phyloP scores from a whole-genome alignment of 2,888 invertebrate species.

The Timandra comae region DNA sequence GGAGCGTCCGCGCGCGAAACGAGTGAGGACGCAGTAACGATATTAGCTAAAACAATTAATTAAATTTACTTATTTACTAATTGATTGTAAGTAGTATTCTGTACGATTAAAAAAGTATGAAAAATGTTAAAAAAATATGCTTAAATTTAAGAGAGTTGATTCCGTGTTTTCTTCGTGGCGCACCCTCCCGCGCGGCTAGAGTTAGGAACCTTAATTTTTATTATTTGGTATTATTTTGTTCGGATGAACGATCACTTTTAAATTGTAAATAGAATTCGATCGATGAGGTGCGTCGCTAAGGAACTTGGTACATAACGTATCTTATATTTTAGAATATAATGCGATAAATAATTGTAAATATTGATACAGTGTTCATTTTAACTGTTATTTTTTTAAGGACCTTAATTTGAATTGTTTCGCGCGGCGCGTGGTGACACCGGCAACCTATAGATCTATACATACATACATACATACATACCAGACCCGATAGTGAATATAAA shows the following conservation, averaged over 20 bases:
- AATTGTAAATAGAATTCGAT: constrained; percentile 21
- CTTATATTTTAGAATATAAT: constrained; percentile 43
- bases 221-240: constrained; percentile 17
- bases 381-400: constrained; percentile 68
- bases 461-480: constrained; percentile 1
- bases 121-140: constrained; percentile 31
- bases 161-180: constrained; percentile 17
- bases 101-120: constrained; percentile 26
- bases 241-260: constrained; percentile 7
- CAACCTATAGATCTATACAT: no score
- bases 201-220: constrained; percentile 17
- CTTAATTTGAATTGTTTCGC: constrained; percentile 35
- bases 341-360: constrained; percentile 61
- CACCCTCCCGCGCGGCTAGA: constrained; percentile 17
- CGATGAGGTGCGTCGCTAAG: constrained; percentile 16
- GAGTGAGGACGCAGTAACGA: constrained; percentile 10
- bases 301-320: constrained; percentile 42
- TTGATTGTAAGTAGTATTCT: constrained; percentile 29
- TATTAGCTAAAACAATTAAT: constrained; percentile 22
- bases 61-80: constrained; percentile 27
- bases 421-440: constrained; percentile 39
- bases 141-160: constrained; percentile 25
- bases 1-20: background rate
- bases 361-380: constrained; percentile 64
- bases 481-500: constrained; percentile 1